Conservation (phyloP, 2,797 vertebrate genomes). For the Rhynchotus rufescens region DNA sequence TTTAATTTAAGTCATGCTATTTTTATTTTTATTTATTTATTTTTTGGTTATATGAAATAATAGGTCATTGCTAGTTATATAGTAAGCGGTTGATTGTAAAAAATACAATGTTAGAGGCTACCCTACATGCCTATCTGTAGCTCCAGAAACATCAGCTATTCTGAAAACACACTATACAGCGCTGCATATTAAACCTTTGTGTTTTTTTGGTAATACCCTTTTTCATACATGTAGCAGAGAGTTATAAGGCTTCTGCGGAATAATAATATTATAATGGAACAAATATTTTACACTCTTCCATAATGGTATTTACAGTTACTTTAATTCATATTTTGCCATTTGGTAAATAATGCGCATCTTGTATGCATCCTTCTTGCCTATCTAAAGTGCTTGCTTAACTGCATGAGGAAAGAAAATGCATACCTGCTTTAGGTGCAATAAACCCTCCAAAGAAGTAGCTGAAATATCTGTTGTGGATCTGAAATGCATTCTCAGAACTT, state of each 20-base stretch:
- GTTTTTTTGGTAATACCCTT: constrained; percentile 75
- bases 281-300: constrained; percentile 80
- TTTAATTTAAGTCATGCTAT: constrained; percentile 86
- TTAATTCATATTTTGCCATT: constrained; percentile 42
- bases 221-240: constrained; percentile 74
- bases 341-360: constrained; percentile 54
- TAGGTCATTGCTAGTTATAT: constrained; percentile 78
- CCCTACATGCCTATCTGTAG: constrained; percentile 69
- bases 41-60: constrained; percentile 75
- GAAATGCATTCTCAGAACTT: constrained; percentile 49
- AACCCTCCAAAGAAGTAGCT: constrained; percentile 40
- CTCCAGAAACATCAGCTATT: constrained; percentile 57
- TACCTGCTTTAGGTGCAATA: constrained; percentile 30
- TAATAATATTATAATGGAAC: constrained; percentile 73
- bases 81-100: constrained; percentile 82
- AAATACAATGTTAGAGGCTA: constrained; percentile 78
- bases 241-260: constrained; percentile 82
- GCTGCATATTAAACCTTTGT: constrained; percentile 49
- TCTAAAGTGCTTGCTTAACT: constrained; percentile 77
- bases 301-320: constrained; percentile 74
- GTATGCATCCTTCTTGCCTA: constrained; percentile 62
- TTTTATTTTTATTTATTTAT: constrained; percentile 55
- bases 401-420: constrained; percentile 44
- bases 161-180: constrained; percentile 61
- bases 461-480: constrained; percentile 45